phyloP scores from a whole-genome alignment of 2,113 vertebrate genomes.

The Coregonus clupeaformis region DNA sequence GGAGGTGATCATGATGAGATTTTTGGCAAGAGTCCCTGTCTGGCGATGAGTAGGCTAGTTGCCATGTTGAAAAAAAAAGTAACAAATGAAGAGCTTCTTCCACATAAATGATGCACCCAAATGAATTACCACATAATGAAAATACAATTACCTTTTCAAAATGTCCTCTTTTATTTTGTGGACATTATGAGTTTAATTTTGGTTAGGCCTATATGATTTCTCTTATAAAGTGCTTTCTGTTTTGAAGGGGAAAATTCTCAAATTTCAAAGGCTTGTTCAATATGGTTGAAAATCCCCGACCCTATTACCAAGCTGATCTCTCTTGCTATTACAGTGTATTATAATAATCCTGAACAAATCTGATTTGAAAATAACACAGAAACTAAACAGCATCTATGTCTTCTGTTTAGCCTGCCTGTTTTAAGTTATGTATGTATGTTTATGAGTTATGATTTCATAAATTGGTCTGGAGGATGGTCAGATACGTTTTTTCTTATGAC shows the following conservation, averaged over 20 bases:
- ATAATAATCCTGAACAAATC: constrained; percentile 63
- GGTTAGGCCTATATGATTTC: constrained; percentile 7
- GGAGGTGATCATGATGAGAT: constrained; percentile 19
- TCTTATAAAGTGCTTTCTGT: constrained; percentile 21
- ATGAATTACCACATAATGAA: constrained; percentile 38
- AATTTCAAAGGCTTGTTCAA: too few species aligned
- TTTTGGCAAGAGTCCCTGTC: background rate
- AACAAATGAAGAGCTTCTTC: constrained; percentile 38
- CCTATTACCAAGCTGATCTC: constrained; percentile 63
- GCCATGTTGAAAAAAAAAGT: constrained; percentile 19
- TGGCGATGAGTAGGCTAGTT: constrained; percentile 30
- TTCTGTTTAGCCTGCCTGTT: constrained; percentile 36
- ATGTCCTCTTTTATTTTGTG: constrained; percentile 8
- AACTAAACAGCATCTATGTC: constrained; percentile 49
- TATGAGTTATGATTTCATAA: constrained; percentile 24
- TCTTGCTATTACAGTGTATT: constrained; percentile 59
- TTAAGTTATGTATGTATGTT: constrained; percentile 12
- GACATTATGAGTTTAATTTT: constrained; percentile 11
- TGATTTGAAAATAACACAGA: constrained; percentile 60
- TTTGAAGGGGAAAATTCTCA: constrained; percentile 17
- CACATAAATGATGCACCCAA: constrained; percentile 46
- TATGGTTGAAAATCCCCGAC: constrained; percentile 57
- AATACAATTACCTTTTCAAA: constrained; percentile 25
- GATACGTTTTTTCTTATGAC: background rate
- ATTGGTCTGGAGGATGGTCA: constrained; percentile 20